These are phyloP conservation scores for Trichomycterus rosablanca DNA, from an alignment of 2,113 vertebrate species.

Conservation along the genomic window DNA sequence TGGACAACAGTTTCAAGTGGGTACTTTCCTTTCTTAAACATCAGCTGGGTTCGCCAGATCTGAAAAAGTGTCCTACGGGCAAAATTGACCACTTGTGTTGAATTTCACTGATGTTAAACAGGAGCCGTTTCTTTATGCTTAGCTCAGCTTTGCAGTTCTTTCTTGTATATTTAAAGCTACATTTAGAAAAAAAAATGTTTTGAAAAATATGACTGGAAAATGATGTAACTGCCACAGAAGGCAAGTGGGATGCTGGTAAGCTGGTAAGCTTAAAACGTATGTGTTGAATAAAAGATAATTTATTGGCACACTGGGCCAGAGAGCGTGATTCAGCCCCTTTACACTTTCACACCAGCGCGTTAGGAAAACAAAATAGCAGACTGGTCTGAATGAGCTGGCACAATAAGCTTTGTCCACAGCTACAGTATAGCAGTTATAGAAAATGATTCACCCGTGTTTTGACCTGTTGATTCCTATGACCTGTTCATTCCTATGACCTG, in stretches of 20 bases:
- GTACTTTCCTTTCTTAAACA: conserved; percentile 48
- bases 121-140: neutral
- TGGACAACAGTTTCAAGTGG: conserved; percentile 42
- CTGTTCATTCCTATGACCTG: no score
- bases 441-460: no score
- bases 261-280: conserved; percentile 23
- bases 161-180: neutral
- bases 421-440: no score
- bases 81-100: neutral
- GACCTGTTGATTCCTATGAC: no score
- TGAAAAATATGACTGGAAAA: neutral
- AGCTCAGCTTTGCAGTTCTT: conserved; percentile 5
- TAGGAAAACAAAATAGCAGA: conserved; percentile 42
- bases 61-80: neutral
- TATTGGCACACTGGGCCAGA: conserved; percentile 25
- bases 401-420: no score
- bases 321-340: conserved; percentile 39
- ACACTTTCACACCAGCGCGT: conserved; percentile 35
- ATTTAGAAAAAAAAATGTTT: neutral
- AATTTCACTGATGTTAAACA: no score
- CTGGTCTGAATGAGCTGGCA: conserved; percentile 12
- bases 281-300: conserved; percentile 45
- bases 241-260: conserved; percentile 5
- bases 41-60: conserved; percentile 18
- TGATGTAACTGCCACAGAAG: conserved; percentile 19